Base-by-base conservation (phyloP, 2,113 vertebrate species). In the Scomber colias region DNA sequence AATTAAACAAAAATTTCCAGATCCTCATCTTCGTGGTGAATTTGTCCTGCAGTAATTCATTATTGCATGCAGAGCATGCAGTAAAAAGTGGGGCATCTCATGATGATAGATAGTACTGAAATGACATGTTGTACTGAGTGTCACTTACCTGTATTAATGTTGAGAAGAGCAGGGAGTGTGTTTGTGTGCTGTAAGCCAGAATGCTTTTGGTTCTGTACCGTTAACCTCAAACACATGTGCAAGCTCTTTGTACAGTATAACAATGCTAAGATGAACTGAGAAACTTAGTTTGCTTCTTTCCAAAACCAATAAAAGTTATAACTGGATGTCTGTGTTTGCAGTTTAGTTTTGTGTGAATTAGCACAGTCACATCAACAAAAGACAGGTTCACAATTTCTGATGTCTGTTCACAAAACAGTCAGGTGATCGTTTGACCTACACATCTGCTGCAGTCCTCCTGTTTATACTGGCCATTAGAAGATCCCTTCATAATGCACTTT, bases 221-320 rank as follows among this genome's bases (percentile, higher is more conserved):
- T 92, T 91, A 87, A 91, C 90, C 90, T 93, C 89, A 90, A 87
- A 92, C 89, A 90, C 84, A 86, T 81, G 90, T 93, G 91, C 90
- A 92, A 91, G 90, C 82, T 94, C 90, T 94, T 93, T 94, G 92
- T 94, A 91, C 84, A 93, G 84, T 87, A 81, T 91, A 88, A 93
- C 71, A 78, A 90, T 45, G 89, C 91, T 92, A 90, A 93, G 86
- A 89, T 91, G 80, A 92, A 92, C 80, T 85, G 84, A 93, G 84
- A 89, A 89, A 91, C 82, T 88, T 90, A 91, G 83, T 92, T 94
- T 93, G 92, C 92, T 94, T 94, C 92, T 94, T 93, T 93, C 90
- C 92, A 93, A 92, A 94, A 93, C 88, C 93, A 95, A 94, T 95
- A 95, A 95, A 95, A 94, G 78, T 89, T 86, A 82, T 94, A 93